Evolutionary conservation across 1,140 invertebrate species (phyloP).

Genomic region (Coenobita brevimanus): DNA sequence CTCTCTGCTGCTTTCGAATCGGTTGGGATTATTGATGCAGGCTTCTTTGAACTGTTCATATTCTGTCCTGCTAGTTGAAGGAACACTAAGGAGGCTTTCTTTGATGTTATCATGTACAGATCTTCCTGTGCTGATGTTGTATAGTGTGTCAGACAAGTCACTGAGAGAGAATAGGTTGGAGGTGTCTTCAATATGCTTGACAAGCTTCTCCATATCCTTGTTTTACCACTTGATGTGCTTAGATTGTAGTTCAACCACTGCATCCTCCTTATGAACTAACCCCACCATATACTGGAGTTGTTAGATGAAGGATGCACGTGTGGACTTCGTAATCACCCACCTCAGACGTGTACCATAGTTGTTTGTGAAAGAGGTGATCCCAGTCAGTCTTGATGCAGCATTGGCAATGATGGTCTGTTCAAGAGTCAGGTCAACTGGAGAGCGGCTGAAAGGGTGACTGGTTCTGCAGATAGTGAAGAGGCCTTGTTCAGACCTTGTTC

Average conservation of each 20-base stretch:
- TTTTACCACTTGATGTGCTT: neutral
- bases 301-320: neutral
- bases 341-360: neutral
- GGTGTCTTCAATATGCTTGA: neutral
- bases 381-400: neutral
- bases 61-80: too few species aligned
- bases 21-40: too few species aligned
- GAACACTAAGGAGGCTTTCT: neutral
- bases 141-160: neutral
- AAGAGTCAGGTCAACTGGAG: too few species aligned
- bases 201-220: neutral
- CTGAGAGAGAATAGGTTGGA: neutral
- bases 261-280: too few species aligned
- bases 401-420: neutral
- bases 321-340: neutral
- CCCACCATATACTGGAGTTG: too few species aligned
- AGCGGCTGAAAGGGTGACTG: too few species aligned
- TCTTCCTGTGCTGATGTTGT: constrained; percentile 7
- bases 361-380: neutral
- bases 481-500: neutral
- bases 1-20: neutral
- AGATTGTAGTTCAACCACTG: too few species aligned
- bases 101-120: neutral
- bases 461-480: neutral
- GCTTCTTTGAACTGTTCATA: too few species aligned